These are phyloP conservation scores for Poecile atricapillus DNA, from an alignment of 2,113 vertebrate genomes.

Conservation along the genomic window DNA sequence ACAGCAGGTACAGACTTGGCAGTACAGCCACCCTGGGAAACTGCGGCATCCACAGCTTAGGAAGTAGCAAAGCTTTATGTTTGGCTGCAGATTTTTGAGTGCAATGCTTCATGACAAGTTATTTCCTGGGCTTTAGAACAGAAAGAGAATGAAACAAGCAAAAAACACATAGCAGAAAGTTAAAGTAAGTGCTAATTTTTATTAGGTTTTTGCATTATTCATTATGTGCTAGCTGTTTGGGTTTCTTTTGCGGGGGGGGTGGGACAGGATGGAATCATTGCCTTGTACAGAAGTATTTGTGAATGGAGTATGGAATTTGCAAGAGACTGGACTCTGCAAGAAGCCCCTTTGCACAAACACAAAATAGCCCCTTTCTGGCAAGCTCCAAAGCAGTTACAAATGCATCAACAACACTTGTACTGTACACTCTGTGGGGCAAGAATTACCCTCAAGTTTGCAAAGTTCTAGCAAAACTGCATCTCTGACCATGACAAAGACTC, in stretches of 20 bases:
- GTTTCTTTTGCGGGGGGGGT: rapidly evolving
- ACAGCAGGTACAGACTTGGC: neutral
- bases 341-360: neutral
- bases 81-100: neutral
- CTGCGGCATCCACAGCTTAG: rapidly evolving
- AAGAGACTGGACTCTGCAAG: neutral
- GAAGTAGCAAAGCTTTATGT: neutral
- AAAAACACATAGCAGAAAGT: neutral
- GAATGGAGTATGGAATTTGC: rapidly evolving
- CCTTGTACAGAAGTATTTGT: neutral
- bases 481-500: neutral
- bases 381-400: neutral
- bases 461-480: neutral
- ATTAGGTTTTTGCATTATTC: neutral
- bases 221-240: neutral
- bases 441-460: neutral
- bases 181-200: neutral
- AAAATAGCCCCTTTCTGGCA: neutral
- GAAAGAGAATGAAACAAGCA: neutral
- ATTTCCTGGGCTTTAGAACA: neutral
- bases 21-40: neutral
- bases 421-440: neutral
- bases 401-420: neutral
- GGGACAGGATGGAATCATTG: rapidly evolving
- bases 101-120: neutral